phyloP scores from a whole-genome alignment of 2,888 invertebrate genomes.

The Caenorhabditis wallacei region DNA sequence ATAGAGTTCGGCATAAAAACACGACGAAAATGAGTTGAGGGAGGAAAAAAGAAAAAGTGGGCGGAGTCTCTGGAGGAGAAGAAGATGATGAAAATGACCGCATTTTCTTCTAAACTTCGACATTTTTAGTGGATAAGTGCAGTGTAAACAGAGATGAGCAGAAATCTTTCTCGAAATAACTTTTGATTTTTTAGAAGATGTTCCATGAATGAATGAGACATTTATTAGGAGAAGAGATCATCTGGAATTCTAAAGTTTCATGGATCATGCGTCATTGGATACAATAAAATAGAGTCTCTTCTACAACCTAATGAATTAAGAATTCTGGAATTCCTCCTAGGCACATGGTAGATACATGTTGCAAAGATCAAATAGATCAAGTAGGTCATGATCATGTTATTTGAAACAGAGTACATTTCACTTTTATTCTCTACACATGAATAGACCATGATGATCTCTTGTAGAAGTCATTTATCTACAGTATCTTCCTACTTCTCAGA shows the following conservation, averaged over 20 bases:
- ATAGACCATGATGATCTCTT: too few species aligned
- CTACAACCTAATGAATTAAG: conserved; percentile 7
- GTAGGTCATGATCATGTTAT: too few species aligned
- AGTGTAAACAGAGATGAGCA: conserved; percentile 28
- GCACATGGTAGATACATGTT: neutral
- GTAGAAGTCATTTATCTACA: too few species aligned
- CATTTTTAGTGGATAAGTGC: conserved; percentile 13
- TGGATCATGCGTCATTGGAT: neutral
- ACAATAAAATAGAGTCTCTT: neutral
- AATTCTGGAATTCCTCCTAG: too few species aligned
- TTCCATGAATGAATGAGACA: neutral
- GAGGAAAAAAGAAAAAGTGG: neutral
- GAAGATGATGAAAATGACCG: conserved; percentile 2
- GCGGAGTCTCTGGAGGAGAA: too few species aligned
- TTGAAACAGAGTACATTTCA: too few species aligned
- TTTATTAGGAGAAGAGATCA: neutral
- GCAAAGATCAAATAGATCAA: conserved; percentile 6
- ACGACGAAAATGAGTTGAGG: neutral
- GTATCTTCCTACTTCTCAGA: too few species aligned
- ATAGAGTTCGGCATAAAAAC: conserved; percentile 45
- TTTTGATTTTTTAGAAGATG: conserved; percentile 11
- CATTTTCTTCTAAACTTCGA: conserved; percentile 4
- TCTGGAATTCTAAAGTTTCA: conserved; percentile 12
- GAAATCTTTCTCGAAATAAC: neutral
- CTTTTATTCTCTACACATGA: conserved; percentile 4